These are phyloP conservation scores for Cheilosia urbana DNA, from an alignment of 2,888 invertebrate genomes.

Conservation along the genomic window DNA sequence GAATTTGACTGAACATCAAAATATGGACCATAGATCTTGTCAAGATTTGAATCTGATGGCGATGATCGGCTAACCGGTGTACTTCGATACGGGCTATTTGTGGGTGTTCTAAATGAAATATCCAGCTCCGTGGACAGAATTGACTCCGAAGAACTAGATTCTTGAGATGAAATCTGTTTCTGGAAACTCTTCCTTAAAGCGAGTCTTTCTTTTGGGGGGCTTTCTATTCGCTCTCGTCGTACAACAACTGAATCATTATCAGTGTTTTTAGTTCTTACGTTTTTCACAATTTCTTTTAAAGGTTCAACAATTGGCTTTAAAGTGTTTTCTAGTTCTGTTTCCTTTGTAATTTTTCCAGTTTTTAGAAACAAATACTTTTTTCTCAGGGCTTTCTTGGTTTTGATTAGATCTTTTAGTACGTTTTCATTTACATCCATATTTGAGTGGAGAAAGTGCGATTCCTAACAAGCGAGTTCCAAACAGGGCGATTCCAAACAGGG, in stretches of 20 bases:
- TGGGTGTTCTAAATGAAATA: constrained; percentile 1
- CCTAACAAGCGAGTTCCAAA: too few relatives aligned
- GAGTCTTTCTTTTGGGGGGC: too few relatives aligned
- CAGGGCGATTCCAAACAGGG: too few relatives aligned
- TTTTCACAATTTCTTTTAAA: too few relatives aligned
- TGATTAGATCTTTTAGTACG: constrained; percentile 34
- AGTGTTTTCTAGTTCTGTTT: neutral
- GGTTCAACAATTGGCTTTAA: neutral
- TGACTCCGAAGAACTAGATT: neutral
- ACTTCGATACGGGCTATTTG: neutral
- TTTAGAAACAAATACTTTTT: constrained; percentile 18
- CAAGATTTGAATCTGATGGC: neutral
- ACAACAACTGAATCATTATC: too few relatives aligned
- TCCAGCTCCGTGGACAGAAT: neutral
- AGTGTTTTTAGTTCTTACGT: too few relatives aligned
- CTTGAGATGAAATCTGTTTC: too few relatives aligned
- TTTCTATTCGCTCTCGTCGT: too few relatives aligned
- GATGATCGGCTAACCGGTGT: neutral
- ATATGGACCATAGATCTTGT: constrained; percentile 22
- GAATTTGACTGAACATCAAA: neutral
- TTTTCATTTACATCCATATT: constrained; percentile 25
- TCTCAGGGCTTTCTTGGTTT: constrained; percentile 24
- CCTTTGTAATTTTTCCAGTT: constrained; percentile 5
- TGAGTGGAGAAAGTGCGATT: constrained; percentile 1
- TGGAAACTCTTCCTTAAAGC: neutral